Evolutionary conservation across 2,888 invertebrate genomes (phyloP), one percentile per base, ranked within the genome.

Genomic region (Agrypnus murinus): DNA sequence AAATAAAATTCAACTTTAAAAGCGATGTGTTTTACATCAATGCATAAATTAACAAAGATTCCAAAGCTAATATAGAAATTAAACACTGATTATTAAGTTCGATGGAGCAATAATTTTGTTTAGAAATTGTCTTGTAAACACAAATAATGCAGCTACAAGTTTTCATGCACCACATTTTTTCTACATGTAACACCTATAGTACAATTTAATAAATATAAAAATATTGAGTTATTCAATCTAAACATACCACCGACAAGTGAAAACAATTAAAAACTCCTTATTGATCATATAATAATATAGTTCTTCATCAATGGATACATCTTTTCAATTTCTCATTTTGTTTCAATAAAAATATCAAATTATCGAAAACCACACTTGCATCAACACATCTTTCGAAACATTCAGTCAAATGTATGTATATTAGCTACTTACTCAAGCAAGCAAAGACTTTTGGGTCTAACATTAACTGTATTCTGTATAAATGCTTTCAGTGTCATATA

Each of bases 191-290:
- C 77, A 77, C 72, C 70, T 73, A 77, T 72, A 43, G 15, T 43
- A 74, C 65, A 75, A 71, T 59, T 72, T 68, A 72, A 73, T 74
- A 72, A 75, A 75, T 77, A 77, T 71, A 77, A 77, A 77, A 77
- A 77, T 77, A 77, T 76, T 72, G 67, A 74, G 65, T 64, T 74
- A 67, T 69, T 32, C 25, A 55, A 40, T 55, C 67, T 59, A 62
- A 50, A 63, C 46, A 70, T 57, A 63, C 31, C 31, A 31, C 62
- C 45, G 40, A 45, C 38, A 58, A 38, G 9, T n/a, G 40, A 69
- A 50, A 73, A 59, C 43, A 46, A 58, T 64, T 71, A 53, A 46
- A 60, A 60, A 43, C 25, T n/a, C 7, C 9, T 64, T 64, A 15
- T 53, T 65, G 57, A 58, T 58, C 9, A 25, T n/a, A n/a, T 5